Evolutionary conservation across 2,888 invertebrate genomes (phyloP).

Genomic region (Tinea semifulvella): DNA sequence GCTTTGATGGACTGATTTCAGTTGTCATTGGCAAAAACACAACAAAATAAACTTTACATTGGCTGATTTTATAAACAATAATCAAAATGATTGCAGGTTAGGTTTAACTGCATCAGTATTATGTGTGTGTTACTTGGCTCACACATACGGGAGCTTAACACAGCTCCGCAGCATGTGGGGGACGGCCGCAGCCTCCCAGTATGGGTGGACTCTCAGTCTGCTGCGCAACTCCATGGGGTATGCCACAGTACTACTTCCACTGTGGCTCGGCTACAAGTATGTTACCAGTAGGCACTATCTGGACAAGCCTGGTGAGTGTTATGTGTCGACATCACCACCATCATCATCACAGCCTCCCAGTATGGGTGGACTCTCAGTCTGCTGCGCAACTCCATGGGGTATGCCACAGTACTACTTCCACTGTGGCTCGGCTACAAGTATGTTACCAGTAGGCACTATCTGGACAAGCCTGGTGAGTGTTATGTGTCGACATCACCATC

Average conservation of each 20-base stretch:
- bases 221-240: slow-evolving; percentile 87
- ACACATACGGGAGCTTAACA: slow-evolving; percentile 27
- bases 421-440: slow-evolving; percentile 86
- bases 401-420: slow-evolving; percentile 88
- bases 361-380: slow-evolving; percentile 82
- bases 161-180: not conserved
- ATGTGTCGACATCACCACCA: too few species aligned
- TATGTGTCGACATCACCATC: too few species aligned
- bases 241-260: slow-evolving; percentile 87
- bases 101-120: slow-evolving; percentile 6
- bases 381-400: slow-evolving; percentile 83
- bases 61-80: too few species aligned
- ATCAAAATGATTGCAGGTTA: not conserved
- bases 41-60: too few species aligned
- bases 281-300: slow-evolving; percentile 80
- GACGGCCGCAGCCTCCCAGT: slow-evolving; percentile 37
- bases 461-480: slow-evolving; percentile 78
- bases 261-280: slow-evolving; percentile 84
- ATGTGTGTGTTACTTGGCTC: slow-evolving; percentile 32
- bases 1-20: too few species aligned
- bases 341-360: slow-evolving; percentile 38
- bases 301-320: slow-evolving; percentile 75
- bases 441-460: slow-evolving; percentile 78
- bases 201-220: slow-evolving; percentile 81
- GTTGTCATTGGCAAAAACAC: too few species aligned